Conservation (phyloP, 2,113 vertebrate species). For the Cheirogaleus medius region DNA sequence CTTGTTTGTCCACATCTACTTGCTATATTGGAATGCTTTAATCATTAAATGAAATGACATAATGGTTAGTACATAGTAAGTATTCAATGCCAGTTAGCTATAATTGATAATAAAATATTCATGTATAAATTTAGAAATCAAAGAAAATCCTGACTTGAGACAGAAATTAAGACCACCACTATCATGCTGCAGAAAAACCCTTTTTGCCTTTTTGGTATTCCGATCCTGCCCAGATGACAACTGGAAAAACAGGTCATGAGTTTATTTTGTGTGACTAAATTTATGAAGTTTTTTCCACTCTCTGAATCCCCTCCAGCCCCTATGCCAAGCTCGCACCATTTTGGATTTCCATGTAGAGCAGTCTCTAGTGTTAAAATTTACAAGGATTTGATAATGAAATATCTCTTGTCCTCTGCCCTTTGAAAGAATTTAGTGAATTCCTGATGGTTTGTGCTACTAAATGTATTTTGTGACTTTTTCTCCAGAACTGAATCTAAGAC, state of each 20-base stretch:
- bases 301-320: background rate
- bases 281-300: background rate
- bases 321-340: background rate
- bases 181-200: background rate
- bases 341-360: background rate
- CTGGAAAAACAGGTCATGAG: background rate
- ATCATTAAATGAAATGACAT: background rate
- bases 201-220: background rate
- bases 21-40: background rate
- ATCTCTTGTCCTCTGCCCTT: background rate
- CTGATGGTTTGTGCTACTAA: background rate
- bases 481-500: background rate
- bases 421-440: background rate
- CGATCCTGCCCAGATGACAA: background rate
- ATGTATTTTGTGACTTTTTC: conserved; percentile 20
- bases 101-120: background rate
- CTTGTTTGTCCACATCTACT: background rate
- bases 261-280: background rate
- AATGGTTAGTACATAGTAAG: background rate
- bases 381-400: background rate
- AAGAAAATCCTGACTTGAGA: conserved; percentile 12
- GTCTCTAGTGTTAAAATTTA: background rate
- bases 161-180: background rate
- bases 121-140: background rate
- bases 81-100: background rate